Evolutionary conservation across 2,113 vertebrate genomes (phyloP).

Genomic region (Cryptotis parvus): DNA sequence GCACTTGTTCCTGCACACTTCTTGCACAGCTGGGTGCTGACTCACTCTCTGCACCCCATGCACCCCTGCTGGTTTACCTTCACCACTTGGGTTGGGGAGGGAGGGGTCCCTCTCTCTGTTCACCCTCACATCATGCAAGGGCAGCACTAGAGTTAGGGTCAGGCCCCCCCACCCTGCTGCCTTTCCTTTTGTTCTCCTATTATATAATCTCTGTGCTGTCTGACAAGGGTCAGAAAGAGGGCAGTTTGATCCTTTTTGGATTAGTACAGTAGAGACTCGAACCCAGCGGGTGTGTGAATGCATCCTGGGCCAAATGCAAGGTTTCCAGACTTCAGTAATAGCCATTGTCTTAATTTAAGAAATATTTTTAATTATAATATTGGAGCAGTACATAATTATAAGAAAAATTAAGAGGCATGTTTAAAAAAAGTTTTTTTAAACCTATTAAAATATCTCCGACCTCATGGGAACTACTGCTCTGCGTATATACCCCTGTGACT

Average conservation of each 20-base stretch:
- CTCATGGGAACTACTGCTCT: background rate
- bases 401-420: constrained; percentile 14
- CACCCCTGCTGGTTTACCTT: background rate
- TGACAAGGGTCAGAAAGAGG: background rate
- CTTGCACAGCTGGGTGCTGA: background rate
- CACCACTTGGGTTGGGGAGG: too few relatives aligned
- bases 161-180: background rate
- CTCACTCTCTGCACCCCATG: background rate
- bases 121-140: background rate
- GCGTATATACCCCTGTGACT: too few relatives aligned
- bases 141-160: background rate
- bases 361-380: constrained; percentile 33
- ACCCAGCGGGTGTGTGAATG: background rate
- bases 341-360: constrained; percentile 37
- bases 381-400: background rate
- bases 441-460: background rate
- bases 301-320: background rate
- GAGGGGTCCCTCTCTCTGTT: background rate
- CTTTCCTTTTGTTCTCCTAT: background rate
- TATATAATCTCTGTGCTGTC: background rate
- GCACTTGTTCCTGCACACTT: background rate
- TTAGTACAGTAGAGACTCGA: background rate
- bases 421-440: background rate
- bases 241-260: background rate
- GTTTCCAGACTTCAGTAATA: background rate